Evolutionary conservation across 2,888 invertebrate species (phyloP), one percentile per base, ranked within the genome.

Genomic region (Sphaeridia pumilis): DNA sequence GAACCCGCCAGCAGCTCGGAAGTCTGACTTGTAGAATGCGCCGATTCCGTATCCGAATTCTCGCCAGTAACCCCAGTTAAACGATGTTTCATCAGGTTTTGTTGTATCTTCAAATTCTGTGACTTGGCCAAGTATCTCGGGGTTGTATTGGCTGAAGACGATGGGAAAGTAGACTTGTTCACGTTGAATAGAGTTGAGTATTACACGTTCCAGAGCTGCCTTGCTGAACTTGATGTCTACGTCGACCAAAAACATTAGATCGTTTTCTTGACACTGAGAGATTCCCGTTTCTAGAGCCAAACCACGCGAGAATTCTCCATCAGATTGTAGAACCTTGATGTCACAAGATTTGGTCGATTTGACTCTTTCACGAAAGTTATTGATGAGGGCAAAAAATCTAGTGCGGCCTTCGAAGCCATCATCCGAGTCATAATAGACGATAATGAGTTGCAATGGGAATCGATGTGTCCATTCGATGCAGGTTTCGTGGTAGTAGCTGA

Each of bases 41-140:
- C 86, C 87, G 54, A 98, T 90, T 42, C 98, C 98, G 69, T 87
- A 98, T 28, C 97, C 98, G 70, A 88, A 98, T 67, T 87, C 86
- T 54, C 97, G 77, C 81, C 95, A 98, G 68, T 92, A 94, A 0
- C 97, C 98, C 28, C 76, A 74, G 46, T 78, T 75, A 63, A 81
- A 78, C 45, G 73, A 73, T 28, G 82, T 76, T 24, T 60, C 42
- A 34, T 63, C 66, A 52, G 69, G 67, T 52, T 70, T 66, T n/a
- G 66, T 7, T 22, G 12, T 24, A n/a, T 7, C 46, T 3, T 72
- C 71, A 17, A 17, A 38, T 5, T 38, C 38, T 7, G 7, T 17
- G 5, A 38, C 38, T 44, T 72, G 71, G 54, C 76, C 73, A 14
- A 76, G 72, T 24, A 81, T 75, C 52, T 75, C 76, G 0, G 87